Percentiles rank a stretch among this genome's conserved stretches.
phyloP scores from a whole-genome alignment of 2,888 invertebrate genomes.

The Enoplolaimus lenunculus region DNA sequence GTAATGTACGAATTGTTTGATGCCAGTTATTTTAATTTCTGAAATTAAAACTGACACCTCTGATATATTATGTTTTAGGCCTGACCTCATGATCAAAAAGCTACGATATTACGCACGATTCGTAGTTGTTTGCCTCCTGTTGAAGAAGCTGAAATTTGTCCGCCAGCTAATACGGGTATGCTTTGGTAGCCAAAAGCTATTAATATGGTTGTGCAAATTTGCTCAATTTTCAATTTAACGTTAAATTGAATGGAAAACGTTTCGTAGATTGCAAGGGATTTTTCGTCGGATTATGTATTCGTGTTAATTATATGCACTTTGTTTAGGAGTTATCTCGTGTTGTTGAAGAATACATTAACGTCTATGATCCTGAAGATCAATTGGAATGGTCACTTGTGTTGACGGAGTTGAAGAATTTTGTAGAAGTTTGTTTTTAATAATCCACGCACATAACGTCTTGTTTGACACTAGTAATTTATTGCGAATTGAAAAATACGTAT shows the following conservation, averaged over 20 bases:
- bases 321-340: slow-evolving; percentile 69
- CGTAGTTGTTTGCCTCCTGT: slow-evolving; percentile 80
- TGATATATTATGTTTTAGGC: slow-evolving; percentile 38
- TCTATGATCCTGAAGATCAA: slow-evolving; percentile 91
- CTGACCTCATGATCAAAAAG: slow-evolving; percentile 92
- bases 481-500: no score
- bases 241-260: no score
- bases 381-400: slow-evolving; percentile 85
- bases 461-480: no score
- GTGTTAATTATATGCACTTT: no score
- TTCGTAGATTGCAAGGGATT: no score
- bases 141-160: slow-evolving; percentile 82
- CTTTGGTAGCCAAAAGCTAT: slow-evolving; percentile 31
- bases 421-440: slow-evolving; percentile 51
- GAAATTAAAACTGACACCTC: no score
- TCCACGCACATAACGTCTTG: no score
- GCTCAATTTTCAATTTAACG: no score
- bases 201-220: not conserved
- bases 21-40: no score
- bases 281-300: no score
- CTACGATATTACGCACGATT: slow-evolving; percentile 81
- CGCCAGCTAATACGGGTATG: slow-evolving; percentile 66
- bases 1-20: no score
- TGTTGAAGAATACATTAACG: slow-evolving; percentile 82
- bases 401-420: slow-evolving; percentile 83